Percentiles rank a stretch among this genome's conserved stretches.
Evolutionary conservation across 2,113 vertebrate species (phyloP).

Genomic region (Paramisgurnus dabryanus): DNA sequence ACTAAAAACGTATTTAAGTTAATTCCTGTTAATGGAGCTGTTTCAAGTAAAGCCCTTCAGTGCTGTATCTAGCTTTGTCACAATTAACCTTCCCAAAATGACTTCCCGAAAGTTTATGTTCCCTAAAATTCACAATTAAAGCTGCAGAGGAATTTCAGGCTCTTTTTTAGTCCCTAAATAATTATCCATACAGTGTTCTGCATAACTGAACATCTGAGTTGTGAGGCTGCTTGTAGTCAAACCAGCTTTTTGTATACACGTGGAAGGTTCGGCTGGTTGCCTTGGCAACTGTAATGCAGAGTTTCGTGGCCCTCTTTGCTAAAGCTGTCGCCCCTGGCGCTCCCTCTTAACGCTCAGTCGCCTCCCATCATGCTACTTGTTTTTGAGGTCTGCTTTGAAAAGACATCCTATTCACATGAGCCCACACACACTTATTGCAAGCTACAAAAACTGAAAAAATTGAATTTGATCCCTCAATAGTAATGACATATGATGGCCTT

Average conservation of each 20-base stretch:
- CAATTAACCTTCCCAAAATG: slow-evolving; percentile 47
- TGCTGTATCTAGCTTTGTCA: slow-evolving; percentile 40
- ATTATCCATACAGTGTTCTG: slow-evolving; percentile 5
- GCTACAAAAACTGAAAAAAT: background rate
- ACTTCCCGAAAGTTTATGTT: slow-evolving; percentile 39
- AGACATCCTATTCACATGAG: slow-evolving; percentile 30
- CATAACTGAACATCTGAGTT: slow-evolving; percentile 25
- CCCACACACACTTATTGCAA: slow-evolving; percentile 23
- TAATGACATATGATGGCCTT: background rate
- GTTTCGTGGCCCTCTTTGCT: slow-evolving; percentile 57
- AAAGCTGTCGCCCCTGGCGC: slow-evolving; percentile 54
- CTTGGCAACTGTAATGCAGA: slow-evolving; percentile 47
- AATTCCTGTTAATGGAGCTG: slow-evolving; percentile 5
- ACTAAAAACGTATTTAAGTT: background rate
- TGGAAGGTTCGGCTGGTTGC: slow-evolving; percentile 40
- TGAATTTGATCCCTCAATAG: background rate
- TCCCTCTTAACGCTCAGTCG: slow-evolving; percentile 58
- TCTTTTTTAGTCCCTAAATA: slow-evolving; percentile 35
- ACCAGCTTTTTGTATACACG: slow-evolving; percentile 38
- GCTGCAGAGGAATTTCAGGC: slow-evolving; percentile 19
- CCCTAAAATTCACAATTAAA: slow-evolving; percentile 48
- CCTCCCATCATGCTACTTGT: slow-evolving; percentile 58
- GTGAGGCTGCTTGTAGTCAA: slow-evolving; percentile 39
- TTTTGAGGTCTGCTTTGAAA: slow-evolving; percentile 45
- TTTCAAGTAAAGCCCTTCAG: slow-evolving; percentile 33